Evolutionary conservation across 2,888 invertebrate genomes (phyloP).

Genomic region (Lepidocyrtinus sp.): DNA sequence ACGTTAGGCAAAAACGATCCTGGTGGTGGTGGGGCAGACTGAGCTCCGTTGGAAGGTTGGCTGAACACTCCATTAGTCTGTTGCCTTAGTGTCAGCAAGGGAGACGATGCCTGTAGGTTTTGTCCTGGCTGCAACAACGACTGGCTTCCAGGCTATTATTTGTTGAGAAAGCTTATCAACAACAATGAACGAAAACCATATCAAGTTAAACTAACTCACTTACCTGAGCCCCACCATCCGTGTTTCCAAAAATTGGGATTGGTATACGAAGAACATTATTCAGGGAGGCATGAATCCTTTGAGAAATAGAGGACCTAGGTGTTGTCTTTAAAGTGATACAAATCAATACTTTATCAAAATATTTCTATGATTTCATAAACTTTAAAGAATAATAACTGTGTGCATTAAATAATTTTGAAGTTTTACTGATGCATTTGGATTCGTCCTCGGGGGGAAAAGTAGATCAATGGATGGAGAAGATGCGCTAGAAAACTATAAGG

Average conservation of each 20-base stretch:
- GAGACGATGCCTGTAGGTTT: background rate
- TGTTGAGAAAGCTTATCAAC: too few relatives aligned
- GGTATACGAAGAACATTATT: conserved; percentile 44
- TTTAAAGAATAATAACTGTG: background rate
- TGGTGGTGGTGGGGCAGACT: conserved; percentile 36
- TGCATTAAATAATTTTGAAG: background rate
- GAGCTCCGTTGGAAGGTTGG: conserved; percentile 1
- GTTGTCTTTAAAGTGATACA: conserved; percentile 44
- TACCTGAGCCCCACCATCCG: background rate
- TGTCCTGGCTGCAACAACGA: too few relatives aligned
- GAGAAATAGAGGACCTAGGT: conserved; percentile 29
- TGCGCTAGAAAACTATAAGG: background rate
- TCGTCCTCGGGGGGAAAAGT: background rate
- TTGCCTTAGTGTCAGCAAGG: background rate
- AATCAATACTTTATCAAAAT: too few relatives aligned
- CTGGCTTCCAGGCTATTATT: background rate
- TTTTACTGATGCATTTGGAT: background rate
- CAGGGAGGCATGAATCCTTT: conserved; percentile 33
- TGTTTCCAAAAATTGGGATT: conserved; percentile 36
- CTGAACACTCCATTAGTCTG: background rate
- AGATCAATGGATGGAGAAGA: background rate
- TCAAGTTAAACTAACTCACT: too few relatives aligned
- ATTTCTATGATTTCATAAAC: too few relatives aligned
- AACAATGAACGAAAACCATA: background rate
- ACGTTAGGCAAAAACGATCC: conserved; percentile 38